Base-by-base conservation (phyloP, 1,140 invertebrate species). In the Vanessa tameamea region DNA sequence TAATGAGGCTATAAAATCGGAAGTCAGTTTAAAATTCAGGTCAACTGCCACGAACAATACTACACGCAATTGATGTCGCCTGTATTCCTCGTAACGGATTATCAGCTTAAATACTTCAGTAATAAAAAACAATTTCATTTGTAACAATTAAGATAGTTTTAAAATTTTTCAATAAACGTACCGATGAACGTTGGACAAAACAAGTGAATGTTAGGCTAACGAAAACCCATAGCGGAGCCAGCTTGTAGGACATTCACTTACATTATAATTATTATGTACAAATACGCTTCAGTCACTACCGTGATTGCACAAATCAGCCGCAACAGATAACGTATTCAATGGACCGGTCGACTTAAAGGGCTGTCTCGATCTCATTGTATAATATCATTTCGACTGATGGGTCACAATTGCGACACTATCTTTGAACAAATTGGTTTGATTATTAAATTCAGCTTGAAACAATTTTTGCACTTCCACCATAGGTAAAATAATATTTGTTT, bases 1-100 rank as follows among this genome's bases (percentile, higher is more conserved):
- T 75, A 77, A 78, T 78, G 59, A 67, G 67, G 69, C 74, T 73
- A 80, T 76, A 75, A 80, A 78, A 80, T 80, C 79, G 77, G 79
- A 78, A 76, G 79, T 75, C 55, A 78, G 50, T 59, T 72, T 69
- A 67, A 81, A 81, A 78, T 75, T 78, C 72, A 81, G 75, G 79
- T 75, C 77, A 68, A 72, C 73, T 61, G 64, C 71, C 47, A 66
- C 70, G 64, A 77, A 81, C 68, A 77, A 81, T 78, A 74, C 64
- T 67, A 16, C 51, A 72, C 55, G 50, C 73, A 77, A 47, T 76
- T 69, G 71, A 20, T 69, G n/a, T 23, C 31, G 3, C 11, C 47
- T 70, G 43, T 48, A 37, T 59, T 63, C 37, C 53, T 55, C 47
- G 37, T 47, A 20, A 12, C 51, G 23, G 31, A 65, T 65, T 15